phyloP scores from a whole-genome alignment of 1,140 invertebrate genomes.

The Solenopsis invicta region DNA sequence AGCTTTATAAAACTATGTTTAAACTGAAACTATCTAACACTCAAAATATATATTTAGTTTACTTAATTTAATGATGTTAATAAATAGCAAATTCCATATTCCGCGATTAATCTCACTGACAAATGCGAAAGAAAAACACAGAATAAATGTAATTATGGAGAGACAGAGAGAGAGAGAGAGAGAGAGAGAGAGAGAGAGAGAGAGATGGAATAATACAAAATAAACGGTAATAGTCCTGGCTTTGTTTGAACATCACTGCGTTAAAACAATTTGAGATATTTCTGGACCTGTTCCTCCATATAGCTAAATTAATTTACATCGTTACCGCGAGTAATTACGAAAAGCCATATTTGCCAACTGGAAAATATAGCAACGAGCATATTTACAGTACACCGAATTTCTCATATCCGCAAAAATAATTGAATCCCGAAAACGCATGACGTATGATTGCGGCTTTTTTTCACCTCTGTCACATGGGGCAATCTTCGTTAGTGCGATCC shows the following conservation, averaged over 20 bases:
- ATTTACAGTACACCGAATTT: background rate
- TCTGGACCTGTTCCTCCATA: background rate
- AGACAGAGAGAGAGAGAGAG: background rate
- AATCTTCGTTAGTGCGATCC: slow-evolving; percentile 27
- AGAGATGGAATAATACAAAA: slow-evolving; percentile 16
- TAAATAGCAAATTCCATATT: background rate
- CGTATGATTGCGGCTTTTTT: background rate
- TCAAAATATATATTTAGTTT: background rate
- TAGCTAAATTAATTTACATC: slow-evolving; percentile 32
- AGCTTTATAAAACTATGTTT: too few species aligned
- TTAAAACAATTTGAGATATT: slow-evolving; percentile 23
- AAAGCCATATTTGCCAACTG: background rate
- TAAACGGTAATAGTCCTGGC: background rate
- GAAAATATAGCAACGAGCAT: background rate
- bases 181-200: background rate
- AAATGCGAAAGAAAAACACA: background rate
- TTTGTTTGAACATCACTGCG: background rate
- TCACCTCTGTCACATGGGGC: background rate
- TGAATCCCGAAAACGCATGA: background rate
- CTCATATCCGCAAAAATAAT: background rate
- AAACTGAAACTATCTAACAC: background rate
- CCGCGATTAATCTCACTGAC: slow-evolving; percentile 51
- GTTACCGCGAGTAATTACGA: slow-evolving; percentile 3
- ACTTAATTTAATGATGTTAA: background rate
- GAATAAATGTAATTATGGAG: slow-evolving; percentile 15